These are phyloP conservation scores for Clarias batrachus DNA, from an alignment of 2,113 vertebrate genomes.

Conservation along the genomic window DNA sequence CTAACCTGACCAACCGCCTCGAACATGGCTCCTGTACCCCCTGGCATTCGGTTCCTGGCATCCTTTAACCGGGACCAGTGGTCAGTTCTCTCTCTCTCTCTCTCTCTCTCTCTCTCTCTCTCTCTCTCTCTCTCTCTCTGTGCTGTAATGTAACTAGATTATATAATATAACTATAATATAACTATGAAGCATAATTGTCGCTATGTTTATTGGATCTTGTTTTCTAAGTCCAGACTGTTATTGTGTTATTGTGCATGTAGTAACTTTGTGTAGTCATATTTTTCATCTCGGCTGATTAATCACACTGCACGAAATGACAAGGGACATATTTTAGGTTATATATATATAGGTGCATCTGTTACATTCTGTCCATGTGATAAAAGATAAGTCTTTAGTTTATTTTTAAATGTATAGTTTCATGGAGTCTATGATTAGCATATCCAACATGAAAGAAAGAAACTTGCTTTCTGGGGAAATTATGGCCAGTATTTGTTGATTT, in stretches of 20 bases:
- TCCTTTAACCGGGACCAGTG: conserved; percentile 72
- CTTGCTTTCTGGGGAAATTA: too few species aligned
- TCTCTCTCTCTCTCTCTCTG: not conserved
- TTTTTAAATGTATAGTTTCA: too few species aligned
- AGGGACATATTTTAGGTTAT: not conserved
- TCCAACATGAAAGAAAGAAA: too few species aligned
- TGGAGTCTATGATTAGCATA: too few species aligned
- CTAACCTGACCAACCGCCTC: not conserved
- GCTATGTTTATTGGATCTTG: not conserved
- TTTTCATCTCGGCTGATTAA: not conserved
- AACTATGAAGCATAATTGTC: not conserved
- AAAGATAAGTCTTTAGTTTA: too few species aligned
- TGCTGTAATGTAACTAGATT: too few species aligned
- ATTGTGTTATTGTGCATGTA: not conserved
- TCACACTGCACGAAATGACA: not conserved
- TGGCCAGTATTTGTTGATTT: too few species aligned
- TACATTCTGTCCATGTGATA: too few species aligned
- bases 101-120: not conserved
- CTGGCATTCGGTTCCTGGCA: conserved; percentile 68
- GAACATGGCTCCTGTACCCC: conserved; percentile 70
- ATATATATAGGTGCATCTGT: too few species aligned
- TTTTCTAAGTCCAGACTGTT: not conserved
- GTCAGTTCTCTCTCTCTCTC: conserved; percentile 53
- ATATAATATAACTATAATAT: too few species aligned
- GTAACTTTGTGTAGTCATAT: not conserved